phyloP scores from a whole-genome alignment of 2,888 invertebrate species.

The Biston stratarius region DNA sequence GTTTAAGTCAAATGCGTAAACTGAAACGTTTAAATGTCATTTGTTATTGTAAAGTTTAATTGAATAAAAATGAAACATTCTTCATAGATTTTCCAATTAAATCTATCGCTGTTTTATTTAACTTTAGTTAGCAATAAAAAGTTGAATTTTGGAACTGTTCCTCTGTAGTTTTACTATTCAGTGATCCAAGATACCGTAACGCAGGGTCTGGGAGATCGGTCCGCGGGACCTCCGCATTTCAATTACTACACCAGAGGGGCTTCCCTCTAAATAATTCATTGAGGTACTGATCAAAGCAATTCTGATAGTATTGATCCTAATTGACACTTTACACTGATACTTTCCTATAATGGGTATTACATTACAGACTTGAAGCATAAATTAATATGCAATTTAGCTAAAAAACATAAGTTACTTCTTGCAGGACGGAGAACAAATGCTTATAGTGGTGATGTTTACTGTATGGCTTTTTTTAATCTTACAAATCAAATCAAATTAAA shows the following conservation, averaged over 20 bases:
- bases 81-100: too few relatives aligned
- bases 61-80: too few relatives aligned
- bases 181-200: slow-evolving; percentile 16
- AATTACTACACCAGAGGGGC: slow-evolving; percentile 38
- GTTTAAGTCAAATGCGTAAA: too few relatives aligned
- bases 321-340: slow-evolving; percentile 29
- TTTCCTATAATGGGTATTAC: slow-evolving; percentile 15
- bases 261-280: slow-evolving; percentile 44
- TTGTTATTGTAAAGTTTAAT: too few relatives aligned
- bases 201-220: slow-evolving; percentile 24
- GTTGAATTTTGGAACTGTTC: too few relatives aligned
- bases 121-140: too few relatives aligned
- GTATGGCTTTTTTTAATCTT: too few relatives aligned
- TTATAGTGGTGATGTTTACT: too few relatives aligned
- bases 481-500: too few relatives aligned
- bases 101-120: too few relatives aligned
- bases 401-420: background rate
- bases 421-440: too few relatives aligned
- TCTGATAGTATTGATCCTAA: slow-evolving; percentile 30
- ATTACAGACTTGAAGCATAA: slow-evolving; percentile 2
- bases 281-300: slow-evolving; percentile 29
- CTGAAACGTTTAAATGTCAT: too few relatives aligned
- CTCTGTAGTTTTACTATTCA: background rate
- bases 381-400: background rate
- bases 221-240: slow-evolving; percentile 37